Base-by-base conservation (phyloP, 2,888 invertebrate genomes). In the Melanostoma scalare region DNA sequence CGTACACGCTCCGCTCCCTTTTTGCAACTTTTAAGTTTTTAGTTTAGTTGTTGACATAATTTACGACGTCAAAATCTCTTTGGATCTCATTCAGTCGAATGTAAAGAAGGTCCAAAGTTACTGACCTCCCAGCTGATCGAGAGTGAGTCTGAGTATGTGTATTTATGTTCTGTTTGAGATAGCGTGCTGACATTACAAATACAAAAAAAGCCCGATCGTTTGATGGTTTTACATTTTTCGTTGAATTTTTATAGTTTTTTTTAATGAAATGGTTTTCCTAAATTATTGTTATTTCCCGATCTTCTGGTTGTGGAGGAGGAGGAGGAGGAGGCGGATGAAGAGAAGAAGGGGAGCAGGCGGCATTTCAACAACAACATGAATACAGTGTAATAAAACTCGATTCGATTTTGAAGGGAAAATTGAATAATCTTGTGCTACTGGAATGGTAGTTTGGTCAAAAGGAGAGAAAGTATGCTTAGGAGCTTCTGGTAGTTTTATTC, bases 261-360 rank as follows among this genome's bases (percentile, higher is more conserved):
- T 46, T 56, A 56, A 56, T 63, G 40, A 55, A 56, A 71, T 42
- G 69, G 44, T 61, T 71, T 76, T 71, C 20, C 55, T 35, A 56
- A 58, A 35, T 30, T 60, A 75, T 44, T 52, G 44, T 58, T 55
- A 36, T 4, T 35, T 20, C 20, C 20, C 20, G 20, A 20, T 20
- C 20, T 20, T 20, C 5, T 30, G 9, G 3, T 38, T 55, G 9
- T 4, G 42, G 50, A 2, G 8, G 8, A 6, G 20, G n/a, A 6
- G 20, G n/a, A 9, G 9, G 8, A 72, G 20, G 20, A 20, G 20
- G 20, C 20, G 20, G 20, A 20, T 20, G 20, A 20, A 20, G 20
- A n/a, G n/a, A n/a, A n/a, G n/a, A n/a, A n/a, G n/a, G n/a, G n/a
- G n/a, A 20, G 20, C 20, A 20, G 20, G 20, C 20, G 20, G 20